Evolutionary conservation across 2,113 vertebrate species (phyloP).

Genomic region (Dromas ardeola): DNA sequence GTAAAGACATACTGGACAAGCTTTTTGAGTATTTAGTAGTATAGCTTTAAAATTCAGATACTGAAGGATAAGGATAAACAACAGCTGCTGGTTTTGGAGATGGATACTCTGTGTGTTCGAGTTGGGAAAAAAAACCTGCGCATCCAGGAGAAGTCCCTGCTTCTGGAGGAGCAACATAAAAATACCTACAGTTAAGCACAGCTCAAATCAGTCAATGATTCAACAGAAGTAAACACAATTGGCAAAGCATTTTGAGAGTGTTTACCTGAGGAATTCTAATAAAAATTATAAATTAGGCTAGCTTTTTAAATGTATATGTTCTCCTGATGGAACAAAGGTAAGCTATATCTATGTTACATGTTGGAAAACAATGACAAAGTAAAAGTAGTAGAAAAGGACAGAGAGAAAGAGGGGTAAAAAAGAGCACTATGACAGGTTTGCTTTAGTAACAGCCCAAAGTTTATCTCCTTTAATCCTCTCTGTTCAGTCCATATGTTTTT

Average conservation of each 20-base stretch:
- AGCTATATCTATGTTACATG: neutral
- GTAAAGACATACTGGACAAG: neutral
- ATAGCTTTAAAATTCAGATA: neutral
- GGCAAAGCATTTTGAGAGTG: neutral
- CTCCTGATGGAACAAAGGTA: neutral
- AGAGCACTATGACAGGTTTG: neutral
- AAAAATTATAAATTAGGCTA: neutral
- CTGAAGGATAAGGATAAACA: conserved; percentile 22
- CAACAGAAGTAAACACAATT: neutral
- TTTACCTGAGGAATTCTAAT: neutral
- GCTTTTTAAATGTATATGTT: neutral
- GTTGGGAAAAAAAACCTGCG: neutral
- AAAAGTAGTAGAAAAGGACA: neutral
- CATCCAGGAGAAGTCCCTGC: neutral
- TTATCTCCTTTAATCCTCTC: neutral
- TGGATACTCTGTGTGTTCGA: neutral
- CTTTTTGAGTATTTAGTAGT: neutral
- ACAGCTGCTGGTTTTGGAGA: neutral
- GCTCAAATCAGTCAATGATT: neutral
- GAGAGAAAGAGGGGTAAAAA: neutral
- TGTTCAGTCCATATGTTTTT: neutral
- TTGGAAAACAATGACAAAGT: neutral
- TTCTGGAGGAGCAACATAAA: neutral
- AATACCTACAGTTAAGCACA: neutral
- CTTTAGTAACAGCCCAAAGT: neutral